Percentiles rank a stretch among this genome's conserved stretches.
These are phyloP conservation scores for Fopius arisanus DNA, from an alignment of 1,140 invertebrate species.

Conservation along the genomic window DNA sequence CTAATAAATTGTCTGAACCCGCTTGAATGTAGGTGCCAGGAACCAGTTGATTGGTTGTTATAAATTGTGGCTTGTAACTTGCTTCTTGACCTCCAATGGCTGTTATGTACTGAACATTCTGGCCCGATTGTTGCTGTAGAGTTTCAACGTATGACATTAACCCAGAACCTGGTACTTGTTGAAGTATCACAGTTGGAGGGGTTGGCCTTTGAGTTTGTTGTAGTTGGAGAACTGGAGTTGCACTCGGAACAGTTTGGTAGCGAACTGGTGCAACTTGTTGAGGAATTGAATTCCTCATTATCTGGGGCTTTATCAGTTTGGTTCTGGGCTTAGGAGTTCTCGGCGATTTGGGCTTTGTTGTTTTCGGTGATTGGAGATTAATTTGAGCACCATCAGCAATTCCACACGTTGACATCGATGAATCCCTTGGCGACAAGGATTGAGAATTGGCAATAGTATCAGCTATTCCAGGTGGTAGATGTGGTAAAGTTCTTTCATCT, in stretches of 20 bases:
- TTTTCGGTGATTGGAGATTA: slow-evolving; percentile 41
- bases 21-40: slow-evolving; percentile 72
- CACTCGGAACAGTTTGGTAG: slow-evolving; percentile 52
- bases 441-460: slow-evolving; percentile 46
- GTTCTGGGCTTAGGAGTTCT: slow-evolving; percentile 45
- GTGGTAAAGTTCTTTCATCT: slow-evolving; percentile 33
- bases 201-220: slow-evolving; percentile 44
- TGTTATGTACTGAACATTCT: slow-evolving; percentile 77
- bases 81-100: slow-evolving; percentile 68
- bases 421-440: slow-evolving; percentile 39
- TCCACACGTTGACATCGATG: slow-evolving; percentile 36
- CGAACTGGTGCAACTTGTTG: slow-evolving; percentile 37
- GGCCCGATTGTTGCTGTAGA: slow-evolving; percentile 71
- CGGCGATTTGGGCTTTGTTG: slow-evolving; percentile 49
- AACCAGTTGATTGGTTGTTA: slow-evolving; percentile 68
- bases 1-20: slow-evolving; percentile 68
- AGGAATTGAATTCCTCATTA: slow-evolving; percentile 44
- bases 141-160: slow-evolving; percentile 77
- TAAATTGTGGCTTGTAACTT: slow-evolving; percentile 69
- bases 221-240: slow-evolving; percentile 54
- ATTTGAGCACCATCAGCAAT: slow-evolving; percentile 35
- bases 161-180: slow-evolving; percentile 72
- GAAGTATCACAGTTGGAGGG: slow-evolving; percentile 72
- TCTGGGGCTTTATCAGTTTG: slow-evolving; percentile 51
- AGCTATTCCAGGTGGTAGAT: slow-evolving; percentile 16